Conservation (phyloP, 2,113 vertebrate genomes). For the Mormyrus lacerda region DNA sequence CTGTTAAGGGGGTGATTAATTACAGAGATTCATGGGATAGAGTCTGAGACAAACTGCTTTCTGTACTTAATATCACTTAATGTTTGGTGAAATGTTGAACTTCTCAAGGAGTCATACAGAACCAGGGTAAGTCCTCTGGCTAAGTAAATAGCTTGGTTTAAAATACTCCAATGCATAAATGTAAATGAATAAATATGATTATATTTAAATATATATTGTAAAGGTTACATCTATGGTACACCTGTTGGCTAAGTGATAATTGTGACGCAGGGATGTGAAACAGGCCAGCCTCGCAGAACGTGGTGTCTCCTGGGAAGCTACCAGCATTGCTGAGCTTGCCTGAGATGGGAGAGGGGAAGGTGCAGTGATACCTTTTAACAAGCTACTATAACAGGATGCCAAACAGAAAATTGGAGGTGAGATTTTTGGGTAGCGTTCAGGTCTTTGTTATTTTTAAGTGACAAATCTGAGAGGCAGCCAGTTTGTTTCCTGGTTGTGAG, state of each 20-base stretch:
- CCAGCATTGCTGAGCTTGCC: not conserved
- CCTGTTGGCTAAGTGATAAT: not conserved
- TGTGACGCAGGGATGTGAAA: not conserved
- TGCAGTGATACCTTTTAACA: not conserved
- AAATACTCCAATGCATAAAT: not conserved
- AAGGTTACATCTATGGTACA: not conserved
- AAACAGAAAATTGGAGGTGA: not conserved
- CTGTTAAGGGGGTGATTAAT: not conserved
- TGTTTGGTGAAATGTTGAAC: not conserved
- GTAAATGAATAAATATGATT: not conserved
- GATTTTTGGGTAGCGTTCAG: not conserved
- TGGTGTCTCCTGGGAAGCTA: not conserved
- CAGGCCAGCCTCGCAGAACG: not conserved
- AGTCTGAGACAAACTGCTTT: not conserved
- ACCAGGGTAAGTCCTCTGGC: not conserved
- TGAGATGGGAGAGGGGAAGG: not conserved
- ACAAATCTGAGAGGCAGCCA: not conserved
- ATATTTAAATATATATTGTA: not conserved
- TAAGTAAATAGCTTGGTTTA: not conserved
- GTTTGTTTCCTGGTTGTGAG: not conserved
- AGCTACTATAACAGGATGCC: not conserved
- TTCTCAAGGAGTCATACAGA: not conserved
- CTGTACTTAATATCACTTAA: not conserved
- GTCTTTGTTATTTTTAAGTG: not conserved
- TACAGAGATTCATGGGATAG: not conserved